Percentiles rank a stretch among this genome's conserved stretches.
Evolutionary conservation across 2,888 invertebrate species (phyloP).

Genomic region (Euzetes globulus): DNA sequence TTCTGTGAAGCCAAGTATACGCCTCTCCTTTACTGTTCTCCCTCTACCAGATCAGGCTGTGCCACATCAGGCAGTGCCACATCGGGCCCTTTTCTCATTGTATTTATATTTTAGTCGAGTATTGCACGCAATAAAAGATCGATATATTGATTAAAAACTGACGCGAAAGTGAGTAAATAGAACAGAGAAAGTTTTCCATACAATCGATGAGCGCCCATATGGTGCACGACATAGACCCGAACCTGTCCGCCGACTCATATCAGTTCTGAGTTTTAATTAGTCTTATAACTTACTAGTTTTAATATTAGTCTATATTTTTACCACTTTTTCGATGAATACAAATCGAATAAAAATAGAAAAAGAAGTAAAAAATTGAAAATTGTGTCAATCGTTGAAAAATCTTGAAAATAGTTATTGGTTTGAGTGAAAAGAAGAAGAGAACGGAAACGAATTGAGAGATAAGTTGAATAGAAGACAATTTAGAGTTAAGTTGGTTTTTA

Average conservation of each 20-base stretch:
- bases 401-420: too few relatives aligned
- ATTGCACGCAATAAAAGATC: constrained; percentile 24
- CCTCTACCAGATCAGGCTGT: background rate
- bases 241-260: background rate
- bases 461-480: background rate
- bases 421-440: too few relatives aligned
- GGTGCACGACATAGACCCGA: background rate
- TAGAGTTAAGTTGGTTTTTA: background rate
- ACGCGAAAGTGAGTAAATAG: constrained; percentile 20
- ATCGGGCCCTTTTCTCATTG: constrained; percentile 5
- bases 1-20: background rate
- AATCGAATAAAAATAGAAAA: background rate
- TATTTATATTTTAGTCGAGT: constrained; percentile 6
- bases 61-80: background rate
- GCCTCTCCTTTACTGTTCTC: constrained; percentile 9
- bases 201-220: constrained; percentile 24
- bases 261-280: constrained; percentile 19
- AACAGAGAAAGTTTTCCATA: constrained; percentile 24
- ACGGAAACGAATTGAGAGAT: too few relatives aligned
- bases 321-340: background rate
- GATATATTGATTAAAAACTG: constrained; percentile 22
- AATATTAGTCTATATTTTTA: background rate
- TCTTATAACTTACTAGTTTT: background rate
- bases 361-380: too few relatives aligned
- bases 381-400: too few relatives aligned